phyloP scores from a whole-genome alignment of 2,888 invertebrate species.

The Gibbula magus region DNA sequence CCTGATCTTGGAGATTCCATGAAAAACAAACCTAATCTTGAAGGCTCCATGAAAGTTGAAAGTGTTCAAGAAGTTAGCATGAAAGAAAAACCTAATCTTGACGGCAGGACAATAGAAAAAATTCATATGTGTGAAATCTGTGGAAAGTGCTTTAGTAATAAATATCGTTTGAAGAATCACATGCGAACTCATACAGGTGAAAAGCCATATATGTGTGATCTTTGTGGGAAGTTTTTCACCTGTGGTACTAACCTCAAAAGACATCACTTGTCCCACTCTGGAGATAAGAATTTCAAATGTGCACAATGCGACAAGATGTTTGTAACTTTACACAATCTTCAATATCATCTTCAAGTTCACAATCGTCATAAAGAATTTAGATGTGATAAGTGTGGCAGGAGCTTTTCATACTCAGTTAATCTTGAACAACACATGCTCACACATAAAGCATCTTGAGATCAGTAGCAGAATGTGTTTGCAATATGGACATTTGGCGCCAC shows the following conservation, averaged over 20 bases:
- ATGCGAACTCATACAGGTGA: neutral
- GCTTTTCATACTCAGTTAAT: neutral
- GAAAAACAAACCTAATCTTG: too few species aligned
- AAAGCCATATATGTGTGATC: neutral
- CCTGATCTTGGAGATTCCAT: too few species aligned
- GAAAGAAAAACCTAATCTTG: too few species aligned
- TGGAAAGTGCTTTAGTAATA: neutral
- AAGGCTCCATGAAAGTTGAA: too few species aligned
- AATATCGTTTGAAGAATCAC: neutral
- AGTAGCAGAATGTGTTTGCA: too few species aligned
- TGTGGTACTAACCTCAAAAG: neutral
- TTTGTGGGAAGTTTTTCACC: conserved; percentile 10
- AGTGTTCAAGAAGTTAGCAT: too few species aligned
- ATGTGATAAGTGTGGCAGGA: neutral
- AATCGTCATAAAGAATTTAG: neutral
- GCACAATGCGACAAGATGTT: neutral
- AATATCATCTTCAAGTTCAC: neutral
- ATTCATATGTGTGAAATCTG: too few species aligned
- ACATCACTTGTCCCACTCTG: conserved; percentile 6
- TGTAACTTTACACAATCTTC: neutral
- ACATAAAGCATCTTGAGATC: too few species aligned
- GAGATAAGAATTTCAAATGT: neutral
- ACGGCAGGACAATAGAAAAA: too few species aligned
- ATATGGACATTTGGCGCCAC: too few species aligned
- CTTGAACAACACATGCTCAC: too few species aligned